phyloP scores from a whole-genome alignment of 2,888 invertebrate species.

The Steinernema hermaphroditum region DNA sequence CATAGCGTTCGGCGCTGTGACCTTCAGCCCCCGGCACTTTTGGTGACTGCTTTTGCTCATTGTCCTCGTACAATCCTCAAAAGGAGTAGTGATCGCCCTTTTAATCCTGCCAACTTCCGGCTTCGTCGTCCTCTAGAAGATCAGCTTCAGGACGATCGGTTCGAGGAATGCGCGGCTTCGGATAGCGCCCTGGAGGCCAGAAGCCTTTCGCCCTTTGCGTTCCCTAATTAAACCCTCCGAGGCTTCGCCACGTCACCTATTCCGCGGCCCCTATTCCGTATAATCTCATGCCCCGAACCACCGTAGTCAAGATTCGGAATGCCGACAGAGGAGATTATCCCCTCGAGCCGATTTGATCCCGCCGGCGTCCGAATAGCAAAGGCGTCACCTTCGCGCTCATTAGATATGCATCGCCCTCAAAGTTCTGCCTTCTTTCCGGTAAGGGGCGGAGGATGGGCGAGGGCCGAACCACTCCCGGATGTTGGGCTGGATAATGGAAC shows the following conservation, averaged over 20 bases:
- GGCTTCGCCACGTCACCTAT: constrained; percentile 20
- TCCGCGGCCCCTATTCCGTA: not conserved
- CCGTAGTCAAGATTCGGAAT: not conserved
- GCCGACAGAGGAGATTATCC: not conserved
- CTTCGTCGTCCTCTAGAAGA: too few relatives aligned
- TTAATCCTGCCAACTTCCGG: too few relatives aligned
- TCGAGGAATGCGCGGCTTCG: too few relatives aligned
- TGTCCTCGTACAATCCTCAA: too few relatives aligned
- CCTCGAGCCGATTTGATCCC: constrained; percentile 11
- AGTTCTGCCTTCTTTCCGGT: not conserved
- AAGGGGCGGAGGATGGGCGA: not conserved
- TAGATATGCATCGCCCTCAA: not conserved
- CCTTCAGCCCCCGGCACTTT: too few relatives aligned
- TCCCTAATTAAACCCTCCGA: not conserved
- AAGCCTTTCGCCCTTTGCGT: not conserved
- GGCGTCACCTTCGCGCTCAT: not conserved
- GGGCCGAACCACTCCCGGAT: not conserved
- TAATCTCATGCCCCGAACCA: constrained; percentile 1
- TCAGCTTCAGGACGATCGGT: too few relatives aligned
- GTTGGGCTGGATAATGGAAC: constrained; percentile 14
- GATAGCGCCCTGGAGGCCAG: too few relatives aligned
- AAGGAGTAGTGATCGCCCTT: too few relatives aligned
- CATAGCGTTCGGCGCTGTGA: too few relatives aligned
- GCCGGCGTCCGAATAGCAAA: not conserved
- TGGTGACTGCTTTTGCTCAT: too few relatives aligned